Percentiles rank a stretch among this genome's conserved stretches.
Conservation (phyloP, 2,797 vertebrate species). For the Manis javanica region DNA sequence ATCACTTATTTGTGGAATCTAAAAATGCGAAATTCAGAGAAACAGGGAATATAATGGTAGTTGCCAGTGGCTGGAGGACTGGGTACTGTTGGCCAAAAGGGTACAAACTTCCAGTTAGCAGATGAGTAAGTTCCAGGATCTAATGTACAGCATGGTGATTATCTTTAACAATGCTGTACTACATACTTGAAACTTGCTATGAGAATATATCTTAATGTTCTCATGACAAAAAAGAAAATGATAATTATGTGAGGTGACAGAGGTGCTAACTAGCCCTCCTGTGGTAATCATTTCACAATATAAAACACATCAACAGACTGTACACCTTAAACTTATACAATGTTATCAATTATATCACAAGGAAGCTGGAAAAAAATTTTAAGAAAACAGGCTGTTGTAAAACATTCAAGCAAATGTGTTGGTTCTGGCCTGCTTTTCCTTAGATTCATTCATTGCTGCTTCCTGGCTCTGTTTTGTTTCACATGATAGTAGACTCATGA, state of each 20-base stretch:
- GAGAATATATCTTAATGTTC: background rate
- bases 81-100: background rate
- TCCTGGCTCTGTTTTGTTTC: background rate
- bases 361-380: background rate
- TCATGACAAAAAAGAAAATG: background rate
- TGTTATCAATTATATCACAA: background rate
- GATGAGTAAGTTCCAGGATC: background rate
- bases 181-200: background rate
- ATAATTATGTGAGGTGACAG: background rate
- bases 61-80: background rate
- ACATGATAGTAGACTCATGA: background rate
- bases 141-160: background rate
- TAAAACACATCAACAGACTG: background rate
- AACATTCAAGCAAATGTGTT: background rate
- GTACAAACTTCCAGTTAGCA: background rate
- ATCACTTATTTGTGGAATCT: too few relatives aligned
- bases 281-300: background rate
- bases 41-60: background rate
- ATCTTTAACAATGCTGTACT: background rate
- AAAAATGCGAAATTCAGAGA: background rate
- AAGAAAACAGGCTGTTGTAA: background rate
- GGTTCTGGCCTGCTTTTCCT: background rate
- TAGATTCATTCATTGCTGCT: background rate
- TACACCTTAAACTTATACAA: background rate
- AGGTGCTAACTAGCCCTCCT: background rate